Conservation (phyloP, 1,140 invertebrate genomes). For the Aphis craccivora region DNA sequence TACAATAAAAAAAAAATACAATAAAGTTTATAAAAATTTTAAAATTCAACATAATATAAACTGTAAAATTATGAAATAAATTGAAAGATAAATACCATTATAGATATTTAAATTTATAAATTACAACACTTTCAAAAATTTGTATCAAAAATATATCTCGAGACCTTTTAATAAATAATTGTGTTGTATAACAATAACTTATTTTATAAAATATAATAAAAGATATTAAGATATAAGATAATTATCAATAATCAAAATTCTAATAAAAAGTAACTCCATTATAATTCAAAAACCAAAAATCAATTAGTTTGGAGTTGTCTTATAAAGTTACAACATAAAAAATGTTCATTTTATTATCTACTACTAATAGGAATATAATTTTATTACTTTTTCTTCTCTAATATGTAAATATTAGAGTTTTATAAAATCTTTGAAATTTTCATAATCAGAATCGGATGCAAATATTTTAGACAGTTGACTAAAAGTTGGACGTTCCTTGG, state of each 20-base stretch:
- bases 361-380: conserved; percentile 51
- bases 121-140: neutral
- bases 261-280: neutral
- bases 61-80: neutral
- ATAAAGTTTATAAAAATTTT: conserved; percentile 2
- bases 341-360: conserved; percentile 15
- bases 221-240: neutral
- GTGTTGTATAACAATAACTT: neutral
- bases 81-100: neutral
- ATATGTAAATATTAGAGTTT: conserved; percentile 5
- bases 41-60: conserved; percentile 23
- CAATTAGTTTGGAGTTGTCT: neutral
- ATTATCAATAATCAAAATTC: neutral
- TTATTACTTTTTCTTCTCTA: neutral
- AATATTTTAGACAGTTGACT: conserved; percentile 47
- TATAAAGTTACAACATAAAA: conserved; percentile 1
- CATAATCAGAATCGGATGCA: conserved; percentile 53
- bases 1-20: neutral
- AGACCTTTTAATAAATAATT: neutral
- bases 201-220: neutral
- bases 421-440: conserved; percentile 56
- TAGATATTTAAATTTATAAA: conserved; percentile 1
- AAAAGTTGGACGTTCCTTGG: conserved; percentile 82
- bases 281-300: neutral
- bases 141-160: neutral